Conservation (phyloP, 2,113 vertebrate genomes). For the Urocitellus parryii region DNA sequence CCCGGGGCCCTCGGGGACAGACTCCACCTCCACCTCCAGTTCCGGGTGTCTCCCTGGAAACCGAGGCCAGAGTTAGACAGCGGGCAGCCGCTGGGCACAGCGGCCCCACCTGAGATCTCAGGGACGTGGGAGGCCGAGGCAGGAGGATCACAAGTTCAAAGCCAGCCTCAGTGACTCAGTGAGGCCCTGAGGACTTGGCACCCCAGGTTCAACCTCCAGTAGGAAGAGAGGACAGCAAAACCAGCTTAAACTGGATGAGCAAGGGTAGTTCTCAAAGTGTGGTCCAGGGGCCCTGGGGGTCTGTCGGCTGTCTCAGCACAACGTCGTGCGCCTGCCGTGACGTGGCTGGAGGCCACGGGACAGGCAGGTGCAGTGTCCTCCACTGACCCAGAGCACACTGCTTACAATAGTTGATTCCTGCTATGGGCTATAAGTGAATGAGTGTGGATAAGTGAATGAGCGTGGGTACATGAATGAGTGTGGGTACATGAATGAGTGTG, state of each 20-base stretch:
- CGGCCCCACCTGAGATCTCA: no score
- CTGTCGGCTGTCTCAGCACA: not conserved
- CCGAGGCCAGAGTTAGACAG: not conserved
- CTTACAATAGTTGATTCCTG: not conserved
- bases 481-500: no score
- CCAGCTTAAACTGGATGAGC: not conserved
- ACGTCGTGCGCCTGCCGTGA: rapidly evolving
- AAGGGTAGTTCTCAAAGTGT: rapidly evolving
- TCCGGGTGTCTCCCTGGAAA: slow-evolving; percentile 14
- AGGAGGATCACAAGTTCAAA: no score
- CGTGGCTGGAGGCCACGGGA: not conserved
- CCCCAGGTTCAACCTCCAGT: no score
- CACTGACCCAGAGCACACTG: rapidly evolving
- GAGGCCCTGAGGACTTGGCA: no score
- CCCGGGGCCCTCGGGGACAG: not conserved
- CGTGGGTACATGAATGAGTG: no score
- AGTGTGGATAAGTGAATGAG: no score
- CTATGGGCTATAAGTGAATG: not conserved
- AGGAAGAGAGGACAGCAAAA: no score
- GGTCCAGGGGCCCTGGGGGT: not conserved
- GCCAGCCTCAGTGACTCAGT: not conserved
- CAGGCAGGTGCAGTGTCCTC: rapidly evolving
- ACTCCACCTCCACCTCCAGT: not conserved
- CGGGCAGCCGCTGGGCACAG: no score
- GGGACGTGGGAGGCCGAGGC: no score